Base-by-base conservation (phyloP, 2,888 invertebrate genomes). In the Cantharis rufa region DNA sequence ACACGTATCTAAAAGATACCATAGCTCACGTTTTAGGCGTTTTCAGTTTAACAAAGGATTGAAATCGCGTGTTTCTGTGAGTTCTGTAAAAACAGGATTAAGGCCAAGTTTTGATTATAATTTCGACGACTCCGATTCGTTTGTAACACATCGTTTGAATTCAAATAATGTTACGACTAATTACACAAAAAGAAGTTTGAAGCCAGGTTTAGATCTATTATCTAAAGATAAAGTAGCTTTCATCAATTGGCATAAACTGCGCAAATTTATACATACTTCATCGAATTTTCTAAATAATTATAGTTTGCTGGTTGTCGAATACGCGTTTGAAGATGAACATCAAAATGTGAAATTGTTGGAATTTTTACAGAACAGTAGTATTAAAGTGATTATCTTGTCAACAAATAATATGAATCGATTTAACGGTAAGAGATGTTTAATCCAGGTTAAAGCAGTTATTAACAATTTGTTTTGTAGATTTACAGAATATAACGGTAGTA, bases 241-340 rank as follows among this genome's bases (percentile, higher is more conserved):
- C 64, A 10, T 74, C n/a, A 16, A 32, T 10, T 77, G 74, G 74
- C 28, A 66, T 15, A 48, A 15, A n/a, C 13, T 77, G 7, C 3
- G 48, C 11, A n/a, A 71, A 15, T 13, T 70, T 13, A 21, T 21
- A 11, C 27, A 28, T 1, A 61, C 1, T 10, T 27, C 15, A 10
- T 48, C 27, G 13, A 18, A 21, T 18, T 13, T 16, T n/a, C 4
- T 64, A 7, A 64, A 64, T 4, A 15, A 7, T 16, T 21, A 64
- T 21, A 13, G 69, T 61, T 66, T 77, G 16, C 15, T 77, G n/a
- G 21, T 77, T 27, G 21, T 77, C 5, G 74, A 75, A 61, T 32
- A 32, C n/a, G 72, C 27, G 16, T 72, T 69, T 28, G 75, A 75
- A 21, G n/a, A 69, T 28, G 16, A 10, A 10, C 15, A 69, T 9